Base-by-base conservation (phyloP, 2,888 invertebrate genomes). In the Pachymerium ferrugineum region DNA sequence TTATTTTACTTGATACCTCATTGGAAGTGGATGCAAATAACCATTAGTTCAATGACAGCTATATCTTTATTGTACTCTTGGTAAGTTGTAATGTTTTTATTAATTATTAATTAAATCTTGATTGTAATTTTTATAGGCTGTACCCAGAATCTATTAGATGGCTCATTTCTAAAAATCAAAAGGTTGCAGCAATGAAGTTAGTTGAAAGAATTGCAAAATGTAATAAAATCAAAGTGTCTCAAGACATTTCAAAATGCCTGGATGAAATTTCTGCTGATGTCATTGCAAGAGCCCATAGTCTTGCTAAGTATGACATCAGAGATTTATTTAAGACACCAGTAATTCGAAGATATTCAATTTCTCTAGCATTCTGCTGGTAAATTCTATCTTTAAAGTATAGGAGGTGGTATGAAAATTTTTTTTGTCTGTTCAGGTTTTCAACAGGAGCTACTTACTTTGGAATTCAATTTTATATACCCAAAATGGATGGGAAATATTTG, bases 1-100 rank as follows among this genome's bases (percentile, higher is more conserved):
- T n/a, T n/a, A n/a, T n/a, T n/a, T n/a, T n/a, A n/a, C n/a, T n/a
- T n/a, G n/a, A 54, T 54, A 8, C 79, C 83, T 31, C 77, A 85
- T 78, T 86, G 86, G 86, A 80, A 85, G 33, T 80, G 84, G 72
- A 81, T 86, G 8, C 86, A 86, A 77, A 79, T 86, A 67, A 84
- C 84, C 1, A 79, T 86, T 84, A 14, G 80, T 85, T 33, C 86
- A 86, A 0, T 83, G 84, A 28, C 5, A 25, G 54, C 8, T 0
- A 75, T 84, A 6, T 83, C 85, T 4, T 77, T 86, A 4, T 78
- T 82, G 74, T 82, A 81, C 76, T 79, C 81, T 28, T 83, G 81
- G 83, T 82, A 74, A 78, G 8, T 25, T 38, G 16, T 12, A 38
- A 38, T n/a, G 16, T 38, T n/a, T 38, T 38, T 3, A 3, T 38